Percentiles rank a stretch among this genome's conserved stretches.
Conservation (phyloP, 1,140 invertebrate genomes). For the Aphis craccivora region DNA sequence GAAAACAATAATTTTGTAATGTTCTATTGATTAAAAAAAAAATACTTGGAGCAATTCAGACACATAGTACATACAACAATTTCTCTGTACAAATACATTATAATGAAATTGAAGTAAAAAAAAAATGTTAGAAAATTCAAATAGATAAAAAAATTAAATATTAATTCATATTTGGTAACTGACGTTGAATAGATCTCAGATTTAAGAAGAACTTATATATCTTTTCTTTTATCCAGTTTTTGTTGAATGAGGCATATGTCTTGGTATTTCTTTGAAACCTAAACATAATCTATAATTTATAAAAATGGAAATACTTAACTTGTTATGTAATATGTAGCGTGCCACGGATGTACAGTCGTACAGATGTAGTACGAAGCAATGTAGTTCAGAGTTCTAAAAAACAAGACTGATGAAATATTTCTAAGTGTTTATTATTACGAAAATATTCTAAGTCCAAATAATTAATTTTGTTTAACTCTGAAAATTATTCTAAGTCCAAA, state of each 20-base stretch:
- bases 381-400: no score
- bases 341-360: no score
- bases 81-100: background rate
- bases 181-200: slow-evolving; percentile 75
- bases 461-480: no score
- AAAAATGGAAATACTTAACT: background rate
- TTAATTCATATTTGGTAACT: slow-evolving; percentile 29
- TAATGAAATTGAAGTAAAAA: background rate
- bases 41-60: background rate
- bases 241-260: slow-evolving; percentile 97
- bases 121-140: background rate
- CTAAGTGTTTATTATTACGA: no score
- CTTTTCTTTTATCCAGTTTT: slow-evolving; percentile 99
- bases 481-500: no score
- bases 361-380: no score
- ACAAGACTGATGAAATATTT: no score
- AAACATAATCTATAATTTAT: slow-evolving; percentile 60
- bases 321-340: background rate
- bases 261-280: slow-evolving; percentile 91
- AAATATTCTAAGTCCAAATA: no score
- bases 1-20: background rate
- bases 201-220: slow-evolving; percentile 89
- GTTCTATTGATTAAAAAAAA: background rate
- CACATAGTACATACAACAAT: background rate
- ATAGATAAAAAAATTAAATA: background rate